Percentiles rank a stretch among this genome's conserved stretches.
Evolutionary conservation across 2,888 invertebrate genomes (phyloP).

Genomic region (Anthrax anthrax): DNA sequence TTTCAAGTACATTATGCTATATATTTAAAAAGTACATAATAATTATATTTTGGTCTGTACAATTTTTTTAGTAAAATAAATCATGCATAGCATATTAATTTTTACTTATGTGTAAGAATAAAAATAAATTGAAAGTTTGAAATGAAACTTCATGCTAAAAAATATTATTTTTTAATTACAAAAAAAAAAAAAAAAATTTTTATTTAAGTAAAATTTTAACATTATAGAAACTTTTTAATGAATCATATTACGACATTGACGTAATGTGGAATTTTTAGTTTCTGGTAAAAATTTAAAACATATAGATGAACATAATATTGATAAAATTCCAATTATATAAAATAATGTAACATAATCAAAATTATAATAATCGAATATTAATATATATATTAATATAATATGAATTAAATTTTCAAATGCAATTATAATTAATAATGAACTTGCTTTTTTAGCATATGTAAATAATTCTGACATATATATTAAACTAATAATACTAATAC

Average conservation of each 20-base stretch:
- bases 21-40: too few relatives aligned
- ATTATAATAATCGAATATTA: background rate
- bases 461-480: background rate
- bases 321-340: background rate
- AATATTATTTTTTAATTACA: too few relatives aligned
- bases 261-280: conserved; percentile 6
- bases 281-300: conserved; percentile 6
- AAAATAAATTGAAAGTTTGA: too few relatives aligned
- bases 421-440: background rate
- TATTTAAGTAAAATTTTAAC: too few relatives aligned
- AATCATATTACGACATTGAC: conserved; percentile 2
- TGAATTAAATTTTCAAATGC: background rate
- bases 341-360: background rate
- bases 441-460: background rate
- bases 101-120: too few relatives aligned
- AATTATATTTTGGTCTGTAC: too few relatives aligned
- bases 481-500: background rate
- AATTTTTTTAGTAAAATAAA: too few relatives aligned
- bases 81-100: too few relatives aligned
- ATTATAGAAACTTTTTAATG: too few relatives aligned
- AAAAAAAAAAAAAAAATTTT: too few relatives aligned
- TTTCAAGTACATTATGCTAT: too few relatives aligned
- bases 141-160: too few relatives aligned
- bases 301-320: background rate
- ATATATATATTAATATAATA: background rate